These are phyloP conservation scores for Gymnobelideus leadbeateri DNA, from an alignment of 2,113 vertebrate species.

Conservation along the genomic window DNA sequence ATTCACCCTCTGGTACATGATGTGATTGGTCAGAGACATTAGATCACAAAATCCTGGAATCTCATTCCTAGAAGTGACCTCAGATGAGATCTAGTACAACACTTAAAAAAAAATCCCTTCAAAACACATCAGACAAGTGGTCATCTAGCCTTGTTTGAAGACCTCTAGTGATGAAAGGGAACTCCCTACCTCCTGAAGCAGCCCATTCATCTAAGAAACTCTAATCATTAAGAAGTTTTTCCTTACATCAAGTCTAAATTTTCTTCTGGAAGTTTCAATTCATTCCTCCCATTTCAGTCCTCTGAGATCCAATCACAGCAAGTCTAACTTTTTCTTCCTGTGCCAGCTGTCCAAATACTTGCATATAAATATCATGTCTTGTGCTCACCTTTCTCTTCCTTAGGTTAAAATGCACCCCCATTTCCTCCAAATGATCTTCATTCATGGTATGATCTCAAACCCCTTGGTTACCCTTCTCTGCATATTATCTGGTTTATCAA, in stretches of 20 bases:
- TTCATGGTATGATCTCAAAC: not conserved
- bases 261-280: not conserved
- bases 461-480: not conserved
- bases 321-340: not conserved
- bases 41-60: not conserved
- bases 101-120: not conserved
- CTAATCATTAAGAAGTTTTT: not conserved
- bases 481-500: not conserved
- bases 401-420: not conserved
- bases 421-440: not conserved
- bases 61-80: not conserved
- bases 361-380: not conserved
- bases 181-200: not conserved
- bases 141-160: not conserved
- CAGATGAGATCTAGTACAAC: not conserved
- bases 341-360: not conserved
- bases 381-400: not conserved
- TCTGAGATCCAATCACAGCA: not conserved
- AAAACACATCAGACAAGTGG: not conserved
- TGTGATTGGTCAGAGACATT: not conserved
- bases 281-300: not conserved
- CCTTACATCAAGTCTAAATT: not conserved
- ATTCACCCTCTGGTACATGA: not conserved
- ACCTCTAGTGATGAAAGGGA: not conserved
- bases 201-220: not conserved